Percentiles rank a stretch among this genome's conserved stretches.
Conservation (phyloP, 2,888 invertebrate genomes). For the Caenorhabditis japonica region DNA sequence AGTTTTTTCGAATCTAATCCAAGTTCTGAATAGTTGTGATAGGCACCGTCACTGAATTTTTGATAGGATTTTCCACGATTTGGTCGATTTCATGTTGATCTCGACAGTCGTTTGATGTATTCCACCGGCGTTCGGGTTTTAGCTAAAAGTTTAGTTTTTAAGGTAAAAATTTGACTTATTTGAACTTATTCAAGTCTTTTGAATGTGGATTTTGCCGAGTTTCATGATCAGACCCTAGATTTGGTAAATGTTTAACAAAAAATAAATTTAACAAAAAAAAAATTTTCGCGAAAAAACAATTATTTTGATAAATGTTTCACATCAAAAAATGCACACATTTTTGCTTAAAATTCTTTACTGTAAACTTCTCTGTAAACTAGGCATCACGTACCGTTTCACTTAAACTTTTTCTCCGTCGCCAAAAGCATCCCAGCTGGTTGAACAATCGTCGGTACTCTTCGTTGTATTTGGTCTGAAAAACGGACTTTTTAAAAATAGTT, state of each 20-base stretch:
- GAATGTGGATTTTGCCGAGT: background rate
- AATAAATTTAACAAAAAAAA: too few species aligned
- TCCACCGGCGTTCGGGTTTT: slow-evolving; percentile 48
- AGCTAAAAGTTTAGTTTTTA: slow-evolving; percentile 17
- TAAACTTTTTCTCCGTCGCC: slow-evolving; percentile 11
- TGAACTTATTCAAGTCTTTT: background rate
- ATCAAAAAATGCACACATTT: too few species aligned
- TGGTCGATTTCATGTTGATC: slow-evolving; percentile 40
- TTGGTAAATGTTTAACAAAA: too few species aligned
- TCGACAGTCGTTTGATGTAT: slow-evolving; percentile 38
- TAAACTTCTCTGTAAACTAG: too few species aligned
- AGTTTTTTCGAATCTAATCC: too few species aligned
- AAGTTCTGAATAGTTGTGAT: too few species aligned
- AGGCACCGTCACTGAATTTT: too few species aligned
- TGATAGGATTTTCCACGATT: too few species aligned
- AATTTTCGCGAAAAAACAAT: too few species aligned
- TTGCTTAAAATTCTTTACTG: too few species aligned
- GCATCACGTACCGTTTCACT: slow-evolving; percentile 18
- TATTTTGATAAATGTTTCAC: too few species aligned
- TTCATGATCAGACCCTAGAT: background rate
- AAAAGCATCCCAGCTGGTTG: slow-evolving; percentile 20
- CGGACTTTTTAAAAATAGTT: background rate
- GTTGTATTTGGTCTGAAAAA: slow-evolving; percentile 49
- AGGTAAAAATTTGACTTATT: background rate
- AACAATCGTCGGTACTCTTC: slow-evolving; percentile 45